These are phyloP conservation scores for Pterocles burchelli DNA, from an alignment of 2,113 vertebrate genomes.

Conservation along the genomic window DNA sequence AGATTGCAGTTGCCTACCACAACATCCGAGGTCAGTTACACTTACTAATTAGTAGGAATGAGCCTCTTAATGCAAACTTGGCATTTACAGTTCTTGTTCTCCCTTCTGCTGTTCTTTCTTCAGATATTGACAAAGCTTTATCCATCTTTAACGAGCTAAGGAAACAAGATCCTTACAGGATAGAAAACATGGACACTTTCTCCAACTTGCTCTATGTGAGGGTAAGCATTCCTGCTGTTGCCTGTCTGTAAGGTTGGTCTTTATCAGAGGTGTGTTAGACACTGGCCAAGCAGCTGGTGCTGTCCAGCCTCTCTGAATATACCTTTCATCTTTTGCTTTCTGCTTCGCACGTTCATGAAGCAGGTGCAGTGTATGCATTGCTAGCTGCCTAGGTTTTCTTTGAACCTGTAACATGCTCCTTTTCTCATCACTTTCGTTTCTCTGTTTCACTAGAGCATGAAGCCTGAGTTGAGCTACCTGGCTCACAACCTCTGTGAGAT, in stretches of 20 bases:
- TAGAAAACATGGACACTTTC: constrained; percentile 99
- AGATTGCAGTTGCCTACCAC: constrained; percentile 98
- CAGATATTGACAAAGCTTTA: constrained; percentile 98
- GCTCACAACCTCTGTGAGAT: constrained; percentile 98
- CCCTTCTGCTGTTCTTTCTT: constrained; percentile 21
- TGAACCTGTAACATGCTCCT: not conserved
- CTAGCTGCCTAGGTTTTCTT: not conserved
- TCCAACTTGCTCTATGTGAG: constrained; percentile 97
- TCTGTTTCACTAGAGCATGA: constrained; percentile 87
- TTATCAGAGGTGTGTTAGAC: not conserved
- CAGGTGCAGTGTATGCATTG: not conserved
- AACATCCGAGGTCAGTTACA: constrained; percentile 91
- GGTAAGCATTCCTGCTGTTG: constrained; percentile 76
- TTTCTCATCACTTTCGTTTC: not conserved
- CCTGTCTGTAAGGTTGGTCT: not conserved
- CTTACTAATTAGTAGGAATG: not conserved
- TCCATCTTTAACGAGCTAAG: constrained; percentile 95
- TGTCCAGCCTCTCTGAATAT: not conserved
- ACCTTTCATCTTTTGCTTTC: not conserved
- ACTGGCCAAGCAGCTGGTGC: not conserved
- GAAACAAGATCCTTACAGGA: constrained; percentile 95
- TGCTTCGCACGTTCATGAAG: not conserved
- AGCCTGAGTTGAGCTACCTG: constrained; percentile 96
- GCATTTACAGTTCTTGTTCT: not conserved
- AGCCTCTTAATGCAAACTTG: not conserved